Conservation (phyloP, 2,888 invertebrate genomes). For the Eupithecia tripunctaria region DNA sequence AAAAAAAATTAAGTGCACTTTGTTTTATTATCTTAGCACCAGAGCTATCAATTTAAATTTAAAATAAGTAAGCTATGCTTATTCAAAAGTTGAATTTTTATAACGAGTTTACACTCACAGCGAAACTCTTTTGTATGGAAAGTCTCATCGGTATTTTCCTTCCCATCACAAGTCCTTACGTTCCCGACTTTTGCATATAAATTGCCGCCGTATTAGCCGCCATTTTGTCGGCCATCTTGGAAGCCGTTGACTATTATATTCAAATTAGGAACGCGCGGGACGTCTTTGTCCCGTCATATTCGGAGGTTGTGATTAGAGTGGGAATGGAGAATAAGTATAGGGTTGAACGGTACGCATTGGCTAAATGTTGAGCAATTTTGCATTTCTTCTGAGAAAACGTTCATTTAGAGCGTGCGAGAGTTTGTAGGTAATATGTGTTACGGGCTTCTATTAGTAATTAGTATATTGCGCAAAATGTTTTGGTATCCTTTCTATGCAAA, state of each 20-base stretch:
- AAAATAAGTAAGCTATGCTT: neutral
- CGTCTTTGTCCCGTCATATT: conserved; percentile 43
- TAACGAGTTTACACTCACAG: neutral
- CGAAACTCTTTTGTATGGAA: conserved; percentile 9
- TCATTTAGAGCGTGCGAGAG: neutral
- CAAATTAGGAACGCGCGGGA: conserved; percentile 62
- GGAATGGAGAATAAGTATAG: conserved; percentile 38
- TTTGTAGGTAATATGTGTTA: neutral
- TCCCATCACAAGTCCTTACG: conserved; percentile 45
- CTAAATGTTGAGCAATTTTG: neutral
- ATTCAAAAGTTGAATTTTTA: neutral
- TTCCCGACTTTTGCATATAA: conserved; percentile 64
- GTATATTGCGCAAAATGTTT: neutral
- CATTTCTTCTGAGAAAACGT: conserved; percentile 6
- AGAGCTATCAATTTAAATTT: neutral
- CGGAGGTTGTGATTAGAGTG: conserved; percentile 38
- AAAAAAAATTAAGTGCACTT: no score
- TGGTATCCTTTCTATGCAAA: no score
- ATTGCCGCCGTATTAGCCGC: conserved; percentile 55
- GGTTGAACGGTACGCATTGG: neutral
- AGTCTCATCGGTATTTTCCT: neutral
- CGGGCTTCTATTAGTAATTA: no score
- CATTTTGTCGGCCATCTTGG: conserved; percentile 56
- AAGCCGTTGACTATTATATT: conserved; percentile 74
- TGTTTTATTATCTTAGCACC: no score